phyloP scores from a whole-genome alignment of 2,888 invertebrate genomes.

The Netelia inedita region DNA sequence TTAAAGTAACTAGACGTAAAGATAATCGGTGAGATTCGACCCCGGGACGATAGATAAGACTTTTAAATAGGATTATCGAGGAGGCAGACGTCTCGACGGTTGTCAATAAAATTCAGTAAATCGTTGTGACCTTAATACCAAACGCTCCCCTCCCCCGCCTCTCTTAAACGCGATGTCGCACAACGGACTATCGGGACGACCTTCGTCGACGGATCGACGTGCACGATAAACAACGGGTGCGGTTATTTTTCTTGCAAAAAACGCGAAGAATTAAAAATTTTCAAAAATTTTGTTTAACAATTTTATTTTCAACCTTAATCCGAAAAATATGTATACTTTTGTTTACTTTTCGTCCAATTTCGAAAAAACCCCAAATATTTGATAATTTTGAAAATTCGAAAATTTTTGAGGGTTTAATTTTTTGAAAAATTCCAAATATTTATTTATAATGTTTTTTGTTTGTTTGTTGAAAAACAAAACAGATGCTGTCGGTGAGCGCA shows the following conservation, averaged over 20 bases:
- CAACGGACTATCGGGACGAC: background rate
- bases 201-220: background rate
- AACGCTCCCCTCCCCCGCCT: background rate
- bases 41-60: background rate
- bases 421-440: too few species aligned
- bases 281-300: too few species aligned
- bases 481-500: conserved; percentile 84
- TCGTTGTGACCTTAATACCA: background rate
- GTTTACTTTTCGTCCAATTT: background rate
- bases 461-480: conserved; percentile 56
- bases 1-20: too few species aligned
- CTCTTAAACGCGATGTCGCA: background rate
- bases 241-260: background rate
- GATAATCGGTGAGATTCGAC: too few species aligned
- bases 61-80: background rate
- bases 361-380: background rate
- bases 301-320: too few species aligned
- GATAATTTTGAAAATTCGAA: background rate
- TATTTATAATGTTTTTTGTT: conserved; percentile 25
- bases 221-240: background rate
- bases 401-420: too few species aligned
- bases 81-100: background rate
- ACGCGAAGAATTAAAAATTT: too few species aligned
- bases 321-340: background rate
- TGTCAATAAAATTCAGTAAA: background rate